Base-by-base conservation (phyloP, 2,113 vertebrate genomes). In the Gopherus evgoodei region DNA sequence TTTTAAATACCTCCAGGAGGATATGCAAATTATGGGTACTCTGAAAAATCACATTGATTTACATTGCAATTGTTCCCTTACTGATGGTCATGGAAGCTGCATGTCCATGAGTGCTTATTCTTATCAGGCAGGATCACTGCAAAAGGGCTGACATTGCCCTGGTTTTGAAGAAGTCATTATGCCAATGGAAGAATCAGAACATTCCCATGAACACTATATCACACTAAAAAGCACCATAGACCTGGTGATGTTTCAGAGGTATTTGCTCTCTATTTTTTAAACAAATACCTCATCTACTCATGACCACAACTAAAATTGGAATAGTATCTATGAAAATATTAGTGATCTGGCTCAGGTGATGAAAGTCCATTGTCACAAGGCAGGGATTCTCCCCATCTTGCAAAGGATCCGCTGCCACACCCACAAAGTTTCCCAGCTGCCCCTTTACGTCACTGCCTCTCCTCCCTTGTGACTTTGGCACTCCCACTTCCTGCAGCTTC, bases 1-100 rank as follows among this genome's bases (percentile, higher is more conserved):
- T 53, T 90, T 96, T 95, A 94, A 97, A 97, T 94, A 94, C 53
- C 31, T 95, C 44, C 42, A 97, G 91, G 83, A 98, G 91, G 25
- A 91, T 86, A 96, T 88, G 88, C 65, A 96, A 95, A 97, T 96
- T 85, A 79, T 42, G 83, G 38, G 35, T 83, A 84, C 29, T 16
- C 27, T 88, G 87, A 95, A 95, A 93, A 92, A 93, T 92, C 81
- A 65, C 49, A 82, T 49, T 92, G 91, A 90, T 93, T 95, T 95
- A 69, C 78, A 88, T 75, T 87, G 85, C 87, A 96, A 92, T 94
- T 86, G 9, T 93, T 94, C 89, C 62, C 87, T 94, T 95, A 93
- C 54, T 90, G 88, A 91, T 89, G 69, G 91, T 91, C 95, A 92
- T 89, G 89, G 62, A 88, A 93, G 87, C 42, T 93, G 35, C 50